Percentiles rank a stretch among this genome's conserved stretches.
Conservation (phyloP, 2,113 vertebrate genomes). For the Calyptommatus sinebrachiatus region DNA sequence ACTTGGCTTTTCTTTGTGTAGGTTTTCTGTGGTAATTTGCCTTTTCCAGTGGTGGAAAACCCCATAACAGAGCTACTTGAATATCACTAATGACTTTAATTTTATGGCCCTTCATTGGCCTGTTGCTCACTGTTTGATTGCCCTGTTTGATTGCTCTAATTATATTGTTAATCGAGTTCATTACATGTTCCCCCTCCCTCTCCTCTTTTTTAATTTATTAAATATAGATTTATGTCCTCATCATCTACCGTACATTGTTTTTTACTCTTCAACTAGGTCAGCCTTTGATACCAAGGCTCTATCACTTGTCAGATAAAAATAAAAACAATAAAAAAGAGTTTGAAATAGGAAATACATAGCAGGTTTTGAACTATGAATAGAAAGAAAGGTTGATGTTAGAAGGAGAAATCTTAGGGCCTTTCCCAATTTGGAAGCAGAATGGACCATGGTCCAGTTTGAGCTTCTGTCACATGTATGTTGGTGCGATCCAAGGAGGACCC, state of each 20-base stretch:
- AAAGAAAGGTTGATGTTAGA: background rate
- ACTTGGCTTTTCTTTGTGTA: background rate
- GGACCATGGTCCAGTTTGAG: no score
- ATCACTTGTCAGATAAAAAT: background rate
- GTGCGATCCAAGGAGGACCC: no score
- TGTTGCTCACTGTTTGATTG: constrained; percentile 36
- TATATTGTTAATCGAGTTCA: constrained; percentile 41
- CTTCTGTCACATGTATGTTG: no score
- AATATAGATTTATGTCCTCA: constrained; percentile 25
- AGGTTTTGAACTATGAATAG: background rate
- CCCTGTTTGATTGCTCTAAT: constrained; percentile 35
- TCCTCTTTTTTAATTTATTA: constrained; percentile 16
- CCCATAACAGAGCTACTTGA: background rate
- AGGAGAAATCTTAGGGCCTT: no score
- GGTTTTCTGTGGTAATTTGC: background rate
- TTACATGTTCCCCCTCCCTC: constrained; percentile 19
- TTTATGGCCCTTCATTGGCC: constrained; percentile 36
- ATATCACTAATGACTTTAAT: constrained; percentile 35
- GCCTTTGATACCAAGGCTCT: background rate
- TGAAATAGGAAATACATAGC: background rate
- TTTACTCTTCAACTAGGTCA: background rate
- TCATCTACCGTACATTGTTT: background rate
- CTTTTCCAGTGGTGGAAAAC: background rate
- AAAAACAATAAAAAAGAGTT: background rate
- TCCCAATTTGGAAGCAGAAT: no score